phyloP scores from a whole-genome alignment of 2,797 vertebrate species.

The Chlorospingus semifuscus region DNA sequence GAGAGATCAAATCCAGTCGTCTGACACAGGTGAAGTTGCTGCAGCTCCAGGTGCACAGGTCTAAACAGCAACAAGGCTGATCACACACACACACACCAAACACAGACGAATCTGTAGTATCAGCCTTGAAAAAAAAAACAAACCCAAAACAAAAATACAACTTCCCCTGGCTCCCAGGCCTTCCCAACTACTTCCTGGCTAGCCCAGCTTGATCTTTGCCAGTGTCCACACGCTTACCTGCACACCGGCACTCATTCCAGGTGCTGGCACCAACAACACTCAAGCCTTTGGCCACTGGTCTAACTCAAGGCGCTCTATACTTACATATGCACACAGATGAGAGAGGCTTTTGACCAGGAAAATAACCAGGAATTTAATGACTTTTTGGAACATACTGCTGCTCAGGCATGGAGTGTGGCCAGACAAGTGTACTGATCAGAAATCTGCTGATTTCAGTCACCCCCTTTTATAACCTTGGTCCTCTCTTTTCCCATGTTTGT shows the following conservation, averaged over 20 bases:
- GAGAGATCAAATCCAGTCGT: background rate
- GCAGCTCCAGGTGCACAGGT: background rate
- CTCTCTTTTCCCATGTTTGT: background rate
- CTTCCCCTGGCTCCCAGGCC: background rate
- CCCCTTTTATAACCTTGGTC: accelerated
- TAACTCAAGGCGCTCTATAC: accelerated
- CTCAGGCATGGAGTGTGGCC: background rate
- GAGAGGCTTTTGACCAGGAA: background rate
- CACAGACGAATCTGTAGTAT: background rate
- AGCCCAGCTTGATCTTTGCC: background rate
- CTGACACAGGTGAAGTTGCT: background rate
- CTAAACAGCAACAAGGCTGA: background rate
- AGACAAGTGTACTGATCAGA: background rate
- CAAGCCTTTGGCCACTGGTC: background rate
- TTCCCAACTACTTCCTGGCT: background rate
- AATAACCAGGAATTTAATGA: background rate
- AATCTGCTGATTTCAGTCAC: background rate
- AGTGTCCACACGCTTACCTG: background rate
- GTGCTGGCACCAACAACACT: accelerated
- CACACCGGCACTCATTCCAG: background rate
- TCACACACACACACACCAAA: background rate
- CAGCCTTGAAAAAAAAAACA: background rate
- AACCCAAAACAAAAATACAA: no score
- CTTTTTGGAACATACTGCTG: background rate
- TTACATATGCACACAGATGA: background rate